phyloP scores from a whole-genome alignment of 2,113 vertebrate species.

The Cathartes aura region DNA sequence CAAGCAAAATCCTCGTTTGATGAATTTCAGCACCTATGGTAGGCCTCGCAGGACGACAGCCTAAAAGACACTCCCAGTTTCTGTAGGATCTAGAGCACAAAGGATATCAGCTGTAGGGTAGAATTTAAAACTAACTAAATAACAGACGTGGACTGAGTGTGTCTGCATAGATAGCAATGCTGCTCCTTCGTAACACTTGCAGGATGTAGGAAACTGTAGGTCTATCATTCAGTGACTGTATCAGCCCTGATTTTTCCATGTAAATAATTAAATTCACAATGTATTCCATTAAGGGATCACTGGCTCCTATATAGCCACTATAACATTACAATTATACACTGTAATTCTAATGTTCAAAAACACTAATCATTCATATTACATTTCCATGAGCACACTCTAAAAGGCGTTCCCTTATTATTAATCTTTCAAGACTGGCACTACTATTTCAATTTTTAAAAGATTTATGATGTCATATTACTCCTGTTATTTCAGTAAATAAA shows the following conservation, averaged over 20 bases:
- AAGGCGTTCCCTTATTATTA: constrained; percentile 68
- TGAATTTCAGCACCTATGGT: neutral
- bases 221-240: neutral
- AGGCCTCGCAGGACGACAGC: neutral
- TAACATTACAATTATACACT: constrained; percentile 51
- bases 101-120: neutral
- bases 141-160: fast-evolving
- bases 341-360: constrained; percentile 67
- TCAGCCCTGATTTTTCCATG: neutral
- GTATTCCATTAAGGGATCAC: constrained; percentile 33
- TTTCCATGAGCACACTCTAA: constrained; percentile 61
- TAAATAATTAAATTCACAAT: constrained; percentile 53
- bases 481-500: constrained; percentile 69
- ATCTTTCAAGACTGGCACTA: constrained; percentile 67
- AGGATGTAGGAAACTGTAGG: neutral
- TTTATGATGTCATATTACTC: constrained; percentile 58
- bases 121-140: neutral
- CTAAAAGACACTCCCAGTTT: neutral
- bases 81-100: neutral
- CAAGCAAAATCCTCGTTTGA: neutral
- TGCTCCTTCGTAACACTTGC: neutral
- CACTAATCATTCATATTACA: constrained; percentile 63
- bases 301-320: neutral
- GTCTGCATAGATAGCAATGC: neutral
- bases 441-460: constrained; percentile 71